phyloP scores from a whole-genome alignment of 64 coral and sea anemone species.

The Dendronephthya gigantea region DNA sequence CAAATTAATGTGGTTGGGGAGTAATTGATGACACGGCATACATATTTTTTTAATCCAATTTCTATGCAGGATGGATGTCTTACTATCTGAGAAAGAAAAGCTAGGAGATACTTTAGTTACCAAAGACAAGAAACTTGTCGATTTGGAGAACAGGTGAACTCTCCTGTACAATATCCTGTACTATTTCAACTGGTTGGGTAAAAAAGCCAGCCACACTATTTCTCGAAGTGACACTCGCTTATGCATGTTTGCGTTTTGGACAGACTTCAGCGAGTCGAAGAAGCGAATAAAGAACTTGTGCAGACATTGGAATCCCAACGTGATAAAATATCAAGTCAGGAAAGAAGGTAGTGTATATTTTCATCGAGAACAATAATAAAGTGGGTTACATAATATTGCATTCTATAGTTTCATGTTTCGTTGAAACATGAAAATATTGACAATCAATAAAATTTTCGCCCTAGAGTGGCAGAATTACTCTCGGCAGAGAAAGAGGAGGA shows the following conservation, averaged over 20 bases:
- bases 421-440: background rate
- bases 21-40: no score
- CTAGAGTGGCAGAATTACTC: slow-evolving; percentile 59
- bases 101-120: slow-evolving; percentile 58
- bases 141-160: slow-evolving; percentile 69
- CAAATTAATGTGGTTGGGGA: no score
- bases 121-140: slow-evolving; percentile 75
- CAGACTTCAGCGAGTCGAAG: slow-evolving; percentile 64
- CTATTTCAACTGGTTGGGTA: no score
- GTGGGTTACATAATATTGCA: no score
- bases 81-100: slow-evolving; percentile 39
- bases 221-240: no score
- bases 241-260: no score
- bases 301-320: slow-evolving; percentile 62
- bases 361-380: no score
- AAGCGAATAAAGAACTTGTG: slow-evolving; percentile 46
- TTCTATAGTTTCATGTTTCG: background rate
- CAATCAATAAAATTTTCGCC: background rate
- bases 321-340: slow-evolving; percentile 58
- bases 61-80: slow-evolving; percentile 54
- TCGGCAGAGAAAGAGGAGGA: slow-evolving; percentile 44
- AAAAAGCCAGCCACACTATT: no score
- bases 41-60: no score
- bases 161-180: no score
- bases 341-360: slow-evolving; percentile 82